Evolutionary conservation across 2,113 vertebrate genomes (phyloP), one percentile per base, ranked within the genome.

Genomic region (Amphiprion percula): DNA sequence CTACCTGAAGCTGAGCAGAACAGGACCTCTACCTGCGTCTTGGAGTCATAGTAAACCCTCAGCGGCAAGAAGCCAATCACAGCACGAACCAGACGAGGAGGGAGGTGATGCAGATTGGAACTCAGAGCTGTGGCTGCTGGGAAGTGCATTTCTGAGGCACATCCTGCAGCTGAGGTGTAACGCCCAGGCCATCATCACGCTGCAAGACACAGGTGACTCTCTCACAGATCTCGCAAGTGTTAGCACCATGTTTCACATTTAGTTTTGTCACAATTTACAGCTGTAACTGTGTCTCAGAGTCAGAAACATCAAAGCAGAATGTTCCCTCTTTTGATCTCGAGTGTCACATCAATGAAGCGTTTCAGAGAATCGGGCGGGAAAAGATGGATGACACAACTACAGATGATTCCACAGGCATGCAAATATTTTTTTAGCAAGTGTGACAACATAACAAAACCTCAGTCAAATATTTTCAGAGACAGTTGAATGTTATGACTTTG

Each of bases 91-190:
- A 65, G 49, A 72, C 0, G 12, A 70, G 41, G 64, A 73, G 50
- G 79, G 24, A 68, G 76, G 19, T 0, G 10, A 12, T 0, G 1
- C 46, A 21, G 79, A 56, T 0, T 71, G 84, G 83, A 85, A 69
- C 69, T 68, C 87, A 4, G 93, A 95, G 76, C 70, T 91, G 81
- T 90, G 82, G 77, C 33, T 91, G 24, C 74, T 97, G 88, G 97
- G 96, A 90, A 94, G 95, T 86, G 95, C 94, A 0, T 94, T 96
- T 90, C 92, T 99, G 83, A 96, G 95, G 54, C 98, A 99, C 28
- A 1, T 97, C 81, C 79, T 99, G 68, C 98, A 99, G 89, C 95
- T 99, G 9, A 94, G 94, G 4, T 98, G 97, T 68, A 99, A 99
- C 0, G 96, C 97, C 3, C 98, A 99, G 89, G 97, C 97, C 0